Evolutionary conservation across 2,113 vertebrate genomes (phyloP), one percentile per base, ranked within the genome.

Genomic region (Engraulis encrasicolus): DNA sequence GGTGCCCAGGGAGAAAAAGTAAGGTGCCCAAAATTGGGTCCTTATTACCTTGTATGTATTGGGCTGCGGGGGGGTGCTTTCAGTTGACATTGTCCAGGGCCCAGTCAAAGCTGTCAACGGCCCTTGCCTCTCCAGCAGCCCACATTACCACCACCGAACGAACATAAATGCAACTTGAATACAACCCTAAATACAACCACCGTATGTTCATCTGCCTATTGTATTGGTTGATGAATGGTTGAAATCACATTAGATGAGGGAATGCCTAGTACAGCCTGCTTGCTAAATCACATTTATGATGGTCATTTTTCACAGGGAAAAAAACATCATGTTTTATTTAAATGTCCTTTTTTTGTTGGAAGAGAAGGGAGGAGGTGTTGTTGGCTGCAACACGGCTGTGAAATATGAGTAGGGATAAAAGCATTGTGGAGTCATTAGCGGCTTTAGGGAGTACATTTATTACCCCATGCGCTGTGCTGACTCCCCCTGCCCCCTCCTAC

Each of bases 381-480:
- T 82, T 82, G 81, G 78, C 78, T 82, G 50, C 84, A 86, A 85
- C 50, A 50, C 79, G 38, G 79, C 54, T 34, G 82, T 89, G 84
- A 87, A 89, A 86, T 88, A 88, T 88, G 84, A 81, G 58, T 82
- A 81, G 20, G 61, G 84, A 83, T 89, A 87, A 91, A 88, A 88
- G 90, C 88, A 82, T 89, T 83, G 83, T 79, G 82, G 71, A 74
- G 86, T 88, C 88, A 89, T 89, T 89, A 87, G 85, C 85, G 61
- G 79, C 52, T 71, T 71, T 79, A 49, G n/a, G 66, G 71, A 78
- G 52, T 87, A 82, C 86, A 89, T 87, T 90, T 84, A 82, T 90
- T 83, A 48, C 83, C 31, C 80, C 78, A 45, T 52, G 34, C 83
- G 83, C 78, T 71, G 80, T 54, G 77, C 50, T 54, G 81, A 61